Percentiles rank a stretch among this genome's conserved stretches.
Evolutionary conservation across 2,113 vertebrate genomes (phyloP).

Genomic region (Dasypus novemcinctus): DNA sequence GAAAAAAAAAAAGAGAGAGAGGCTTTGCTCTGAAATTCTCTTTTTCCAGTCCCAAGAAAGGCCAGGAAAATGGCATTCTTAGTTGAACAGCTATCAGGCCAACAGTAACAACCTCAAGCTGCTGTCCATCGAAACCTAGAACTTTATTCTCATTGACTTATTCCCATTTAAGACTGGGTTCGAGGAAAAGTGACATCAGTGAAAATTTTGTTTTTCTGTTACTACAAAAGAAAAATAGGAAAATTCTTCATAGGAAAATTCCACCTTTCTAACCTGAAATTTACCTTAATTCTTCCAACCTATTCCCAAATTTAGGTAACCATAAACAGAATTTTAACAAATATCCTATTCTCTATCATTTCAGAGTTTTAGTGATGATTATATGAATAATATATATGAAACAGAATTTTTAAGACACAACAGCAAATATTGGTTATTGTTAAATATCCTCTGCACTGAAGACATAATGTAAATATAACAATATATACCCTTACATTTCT

Average conservation of each 20-base stretch:
- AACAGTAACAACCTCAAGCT: too few species aligned
- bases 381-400: neutral
- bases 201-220: neutral
- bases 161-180: too few species aligned
- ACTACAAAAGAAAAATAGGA: neutral
- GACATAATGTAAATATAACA: neutral
- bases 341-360: neutral
- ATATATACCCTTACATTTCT: neutral
- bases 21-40: too few species aligned
- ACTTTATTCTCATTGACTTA: too few species aligned
- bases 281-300: neutral
- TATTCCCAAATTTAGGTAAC: neutral
- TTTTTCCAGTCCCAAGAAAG: too few species aligned
- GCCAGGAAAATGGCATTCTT: too few species aligned
- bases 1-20: too few species aligned
- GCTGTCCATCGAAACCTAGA: too few species aligned
- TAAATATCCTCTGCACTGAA: neutral
- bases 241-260: conserved; percentile 24
- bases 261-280: neutral
- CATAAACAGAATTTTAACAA: neutral
- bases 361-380: neutral
- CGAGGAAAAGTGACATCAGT: too few species aligned
- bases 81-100: too few species aligned
- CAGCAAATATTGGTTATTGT: neutral
- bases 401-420: neutral